Evolutionary conservation across 2,113 vertebrate species (phyloP).

Genomic region (Sterna hirundo): DNA sequence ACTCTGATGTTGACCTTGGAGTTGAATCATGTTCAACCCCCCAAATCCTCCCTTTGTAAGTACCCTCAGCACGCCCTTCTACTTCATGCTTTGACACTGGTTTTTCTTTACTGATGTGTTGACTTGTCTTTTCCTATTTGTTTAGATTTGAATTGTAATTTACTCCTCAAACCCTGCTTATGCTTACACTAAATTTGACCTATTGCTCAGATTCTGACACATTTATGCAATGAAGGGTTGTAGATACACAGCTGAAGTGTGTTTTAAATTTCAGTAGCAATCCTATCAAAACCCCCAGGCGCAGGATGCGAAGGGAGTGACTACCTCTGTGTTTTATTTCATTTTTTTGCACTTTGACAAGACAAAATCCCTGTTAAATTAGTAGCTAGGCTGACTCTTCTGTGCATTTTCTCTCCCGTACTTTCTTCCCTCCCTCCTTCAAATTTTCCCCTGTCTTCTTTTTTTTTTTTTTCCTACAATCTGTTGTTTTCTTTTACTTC

Average conservation of each 20-base stretch:
- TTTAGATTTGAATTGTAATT: background rate
- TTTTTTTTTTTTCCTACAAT: background rate
- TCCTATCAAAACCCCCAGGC: background rate
- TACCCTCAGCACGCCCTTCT: background rate
- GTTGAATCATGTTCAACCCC: background rate
- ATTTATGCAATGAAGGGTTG: background rate
- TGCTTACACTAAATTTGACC: background rate
- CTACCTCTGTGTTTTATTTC: background rate
- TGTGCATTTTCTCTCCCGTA: background rate
- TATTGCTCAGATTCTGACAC: background rate
- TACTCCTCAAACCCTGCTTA: background rate
- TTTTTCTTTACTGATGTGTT: background rate
- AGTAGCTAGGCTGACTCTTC: background rate
- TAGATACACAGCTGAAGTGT: background rate
- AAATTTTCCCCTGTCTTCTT: background rate
- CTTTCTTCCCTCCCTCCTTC: background rate
- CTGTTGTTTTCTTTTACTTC: constrained; percentile 42
- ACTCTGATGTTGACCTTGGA: background rate
- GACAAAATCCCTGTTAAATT: background rate
- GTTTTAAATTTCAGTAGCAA: background rate
- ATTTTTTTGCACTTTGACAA: background rate
- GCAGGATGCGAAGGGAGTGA: background rate
- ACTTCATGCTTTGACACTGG: background rate
- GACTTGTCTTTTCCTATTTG: background rate
- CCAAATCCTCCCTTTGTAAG: background rate